phyloP scores from a whole-genome alignment of 2,888 invertebrate species.

The Cephus nigrinus region DNA sequence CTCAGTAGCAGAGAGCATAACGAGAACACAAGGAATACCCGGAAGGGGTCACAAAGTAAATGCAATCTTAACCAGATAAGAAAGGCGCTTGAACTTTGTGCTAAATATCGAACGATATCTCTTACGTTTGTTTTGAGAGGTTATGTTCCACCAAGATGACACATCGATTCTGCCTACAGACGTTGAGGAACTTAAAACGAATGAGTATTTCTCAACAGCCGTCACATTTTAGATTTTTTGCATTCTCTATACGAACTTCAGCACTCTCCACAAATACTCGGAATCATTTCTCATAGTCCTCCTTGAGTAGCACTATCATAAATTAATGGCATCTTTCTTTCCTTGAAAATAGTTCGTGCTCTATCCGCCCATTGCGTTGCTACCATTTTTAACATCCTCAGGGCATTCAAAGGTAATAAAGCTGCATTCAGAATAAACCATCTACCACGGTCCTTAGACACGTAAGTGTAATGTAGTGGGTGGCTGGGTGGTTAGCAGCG shows the following conservation, averaged over 20 bases:
- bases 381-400: not conserved
- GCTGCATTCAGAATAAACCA: not conserved
- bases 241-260: not conserved
- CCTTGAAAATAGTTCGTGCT: not conserved
- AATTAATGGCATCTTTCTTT: not conserved
- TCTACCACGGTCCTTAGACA: not conserved
- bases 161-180: not conserved
- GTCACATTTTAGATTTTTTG: not conserved
- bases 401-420: not conserved
- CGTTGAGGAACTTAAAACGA: not conserved
- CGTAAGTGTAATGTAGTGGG: not conserved
- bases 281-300: not conserved
- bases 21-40: conserved; percentile 20
- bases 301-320: not conserved
- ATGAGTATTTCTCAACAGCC: not conserved
- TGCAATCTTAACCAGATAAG: conserved; percentile 30
- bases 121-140: conserved; percentile 23
- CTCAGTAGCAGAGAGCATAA: not conserved
- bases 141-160: conserved; percentile 21
- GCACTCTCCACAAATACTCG: not conserved
- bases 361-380: not conserved
- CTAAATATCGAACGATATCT: conserved; percentile 34
- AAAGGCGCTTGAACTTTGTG: conserved; percentile 32
- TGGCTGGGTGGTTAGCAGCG: not conserved
- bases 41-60: conserved; percentile 32